Evolutionary conservation across 2,888 invertebrate genomes (phyloP).

Genomic region (Synanthedon andrenaeformis): DNA sequence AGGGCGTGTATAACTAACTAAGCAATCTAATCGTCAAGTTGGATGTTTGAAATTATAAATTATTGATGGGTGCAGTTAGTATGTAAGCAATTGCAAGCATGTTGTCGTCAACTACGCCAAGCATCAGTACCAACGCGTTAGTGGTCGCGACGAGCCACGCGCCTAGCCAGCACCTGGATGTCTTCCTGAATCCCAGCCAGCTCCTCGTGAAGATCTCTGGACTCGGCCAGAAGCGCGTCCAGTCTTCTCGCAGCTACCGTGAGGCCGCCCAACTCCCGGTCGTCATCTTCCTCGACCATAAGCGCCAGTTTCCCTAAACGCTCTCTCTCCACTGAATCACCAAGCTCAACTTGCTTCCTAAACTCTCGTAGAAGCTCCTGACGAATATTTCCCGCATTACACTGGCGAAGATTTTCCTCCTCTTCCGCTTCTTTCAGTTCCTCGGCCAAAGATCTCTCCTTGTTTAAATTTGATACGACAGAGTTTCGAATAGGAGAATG

Average conservation of each 20-base stretch:
- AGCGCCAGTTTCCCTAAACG: constrained; percentile 51
- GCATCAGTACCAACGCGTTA: constrained; percentile 52
- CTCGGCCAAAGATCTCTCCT: constrained; percentile 46
- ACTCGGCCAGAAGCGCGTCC: constrained; percentile 57
- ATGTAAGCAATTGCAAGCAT: not conserved
- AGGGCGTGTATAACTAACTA: not conserved
- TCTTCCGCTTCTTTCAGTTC: constrained; percentile 56
- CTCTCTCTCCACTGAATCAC: constrained; percentile 49
- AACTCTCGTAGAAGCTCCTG: constrained; percentile 31
- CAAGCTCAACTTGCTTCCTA: constrained; percentile 26
- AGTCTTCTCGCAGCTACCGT: constrained; percentile 46
- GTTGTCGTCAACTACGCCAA: not conserved
- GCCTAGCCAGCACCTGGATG: constrained; percentile 66
- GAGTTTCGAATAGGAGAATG: not conserved
- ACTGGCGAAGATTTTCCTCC: constrained; percentile 16
- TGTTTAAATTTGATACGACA: not conserved
- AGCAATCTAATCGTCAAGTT: not conserved
- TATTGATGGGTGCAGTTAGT: too few relatives aligned
- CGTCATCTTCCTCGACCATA: constrained; percentile 56
- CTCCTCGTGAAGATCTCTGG: constrained; percentile 53
- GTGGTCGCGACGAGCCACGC: constrained; percentile 45
- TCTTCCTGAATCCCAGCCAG: constrained; percentile 60
- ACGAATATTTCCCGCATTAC: constrained; percentile 20
- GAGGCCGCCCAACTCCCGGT: constrained; percentile 29
- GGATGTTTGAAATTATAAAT: too few relatives aligned